Evolutionary conservation across 2,797 vertebrate species (phyloP).

Genomic region (Sebastes vulpes): DNA sequence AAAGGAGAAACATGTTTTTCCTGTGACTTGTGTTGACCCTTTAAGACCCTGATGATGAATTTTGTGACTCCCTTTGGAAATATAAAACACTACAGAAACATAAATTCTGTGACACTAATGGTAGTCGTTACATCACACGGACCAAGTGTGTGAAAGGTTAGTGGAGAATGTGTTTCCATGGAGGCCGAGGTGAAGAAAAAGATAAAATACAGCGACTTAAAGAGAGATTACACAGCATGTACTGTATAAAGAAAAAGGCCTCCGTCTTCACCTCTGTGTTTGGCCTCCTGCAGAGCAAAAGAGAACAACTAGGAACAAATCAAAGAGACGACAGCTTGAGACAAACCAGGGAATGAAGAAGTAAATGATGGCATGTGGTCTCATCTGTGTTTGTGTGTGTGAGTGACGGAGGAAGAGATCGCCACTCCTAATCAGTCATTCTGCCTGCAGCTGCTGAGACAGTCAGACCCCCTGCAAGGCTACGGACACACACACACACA

Average conservation of each 20-base stretch:
- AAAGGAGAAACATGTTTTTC: not conserved
- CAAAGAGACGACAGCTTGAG: not conserved
- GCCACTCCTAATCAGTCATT: slow-evolving; percentile 11
- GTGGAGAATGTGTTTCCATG: not conserved
- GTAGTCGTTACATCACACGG: not conserved
- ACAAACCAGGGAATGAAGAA: not conserved
- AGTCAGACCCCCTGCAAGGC: slow-evolving; percentile 18
- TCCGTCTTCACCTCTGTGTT: not conserved
- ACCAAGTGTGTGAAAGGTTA: not conserved
- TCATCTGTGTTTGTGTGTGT: slow-evolving; percentile 19
- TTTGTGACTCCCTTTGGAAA: not conserved
- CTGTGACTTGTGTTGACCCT: not conserved
- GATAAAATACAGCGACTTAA: not conserved
- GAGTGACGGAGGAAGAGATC: not conserved
- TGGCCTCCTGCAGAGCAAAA: not conserved
- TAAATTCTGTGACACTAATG: not conserved
- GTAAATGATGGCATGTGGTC: slow-evolving; percentile 5
- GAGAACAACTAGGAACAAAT: not conserved
- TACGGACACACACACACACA: not conserved
- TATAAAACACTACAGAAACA: not conserved
- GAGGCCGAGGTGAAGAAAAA: not conserved
- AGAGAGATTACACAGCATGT: not conserved
- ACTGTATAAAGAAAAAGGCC: not conserved
- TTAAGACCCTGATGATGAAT: not conserved
- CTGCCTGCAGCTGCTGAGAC: slow-evolving; percentile 34